phyloP scores from a whole-genome alignment of 2,888 invertebrate species.

The Baccha elongata region DNA sequence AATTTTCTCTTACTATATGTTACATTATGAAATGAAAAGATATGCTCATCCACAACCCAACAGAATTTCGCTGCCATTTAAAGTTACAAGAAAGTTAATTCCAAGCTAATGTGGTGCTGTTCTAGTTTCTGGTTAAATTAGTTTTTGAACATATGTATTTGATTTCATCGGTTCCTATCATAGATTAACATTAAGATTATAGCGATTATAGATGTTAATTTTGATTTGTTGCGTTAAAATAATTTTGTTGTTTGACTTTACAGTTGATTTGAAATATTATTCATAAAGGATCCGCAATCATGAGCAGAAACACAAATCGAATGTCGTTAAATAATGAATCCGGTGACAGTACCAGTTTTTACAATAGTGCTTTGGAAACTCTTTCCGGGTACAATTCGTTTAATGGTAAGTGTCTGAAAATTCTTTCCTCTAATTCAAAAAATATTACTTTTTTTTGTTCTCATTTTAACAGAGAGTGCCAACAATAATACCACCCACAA shows the following conservation, averaged over 20 bases:
- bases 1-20: too few relatives aligned
- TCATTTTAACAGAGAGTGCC: constrained; percentile 77
- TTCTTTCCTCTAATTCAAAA: not conserved
- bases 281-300: constrained; percentile 34
- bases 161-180: too few relatives aligned
- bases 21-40: too few relatives aligned
- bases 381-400: constrained; percentile 77
- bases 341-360: constrained; percentile 76
- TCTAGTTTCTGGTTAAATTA: too few relatives aligned
- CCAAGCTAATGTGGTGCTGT: too few relatives aligned
- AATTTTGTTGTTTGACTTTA: not conserved
- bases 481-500: constrained; percentile 75
- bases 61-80: too few relatives aligned
- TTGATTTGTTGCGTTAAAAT: not conserved
- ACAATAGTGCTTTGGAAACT: constrained; percentile 80
- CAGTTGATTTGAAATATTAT: constrained; percentile 17
- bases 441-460: constrained; percentile 9
- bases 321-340: constrained; percentile 37
- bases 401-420: constrained; percentile 76
- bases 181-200: too few relatives aligned
- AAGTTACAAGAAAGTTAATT: too few relatives aligned
- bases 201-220: not conserved
- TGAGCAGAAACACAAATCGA: constrained; percentile 54
- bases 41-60: too few relatives aligned
- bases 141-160: too few relatives aligned